These are phyloP conservation scores for Drosophila macrospina DNA, from an alignment of 2,888 invertebrate species.

Conservation along the genomic window DNA sequence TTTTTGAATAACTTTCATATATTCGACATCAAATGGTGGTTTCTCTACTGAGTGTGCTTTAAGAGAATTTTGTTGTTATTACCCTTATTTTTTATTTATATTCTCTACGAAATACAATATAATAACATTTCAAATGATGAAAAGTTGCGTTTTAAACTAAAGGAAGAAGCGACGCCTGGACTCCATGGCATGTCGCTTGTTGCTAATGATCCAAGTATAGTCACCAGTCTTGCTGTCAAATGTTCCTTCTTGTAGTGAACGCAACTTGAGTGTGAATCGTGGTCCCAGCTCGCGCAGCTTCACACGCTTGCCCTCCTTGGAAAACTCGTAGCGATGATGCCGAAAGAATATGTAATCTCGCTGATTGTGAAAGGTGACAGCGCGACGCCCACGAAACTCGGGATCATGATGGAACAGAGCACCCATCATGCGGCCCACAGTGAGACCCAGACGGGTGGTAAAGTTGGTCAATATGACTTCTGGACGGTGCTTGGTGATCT, in stretches of 20 bases:
- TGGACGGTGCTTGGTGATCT: conserved; percentile 94
- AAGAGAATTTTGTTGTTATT: conserved; percentile 47
- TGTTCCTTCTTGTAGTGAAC: conserved; percentile 97
- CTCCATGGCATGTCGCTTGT: conserved; percentile 97
- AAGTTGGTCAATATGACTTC: conserved; percentile 99
- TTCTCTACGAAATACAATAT: conserved; percentile 34
- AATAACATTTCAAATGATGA: conserved; percentile 27
- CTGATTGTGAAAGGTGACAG: conserved; percentile 99
- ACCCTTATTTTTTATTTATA: conserved; percentile 38
- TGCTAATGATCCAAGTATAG: conserved; percentile 97
- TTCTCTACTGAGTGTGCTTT: conserved; percentile 18
- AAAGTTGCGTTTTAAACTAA: conserved; percentile 85
- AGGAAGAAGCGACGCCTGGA: conserved; percentile 97
- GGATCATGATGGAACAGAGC: conserved; percentile 98
- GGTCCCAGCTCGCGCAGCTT: conserved; percentile 97
- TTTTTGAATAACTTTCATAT: conserved; percentile 40
- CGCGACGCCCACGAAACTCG: conserved; percentile 96
- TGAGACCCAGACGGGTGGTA: conserved; percentile 95
- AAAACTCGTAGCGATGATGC: conserved; percentile 98
- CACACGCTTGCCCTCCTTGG: conserved; percentile 90
- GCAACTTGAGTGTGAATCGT: conserved; percentile 96
- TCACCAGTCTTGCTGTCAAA: conserved; percentile 99
- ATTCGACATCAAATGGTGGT: conserved; percentile 46
- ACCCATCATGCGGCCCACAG: conserved; percentile 96
- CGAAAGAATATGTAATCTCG: conserved; percentile 99